Conservation (phyloP, 2,888 invertebrate genomes). For the Drosophila melanosoma region DNA sequence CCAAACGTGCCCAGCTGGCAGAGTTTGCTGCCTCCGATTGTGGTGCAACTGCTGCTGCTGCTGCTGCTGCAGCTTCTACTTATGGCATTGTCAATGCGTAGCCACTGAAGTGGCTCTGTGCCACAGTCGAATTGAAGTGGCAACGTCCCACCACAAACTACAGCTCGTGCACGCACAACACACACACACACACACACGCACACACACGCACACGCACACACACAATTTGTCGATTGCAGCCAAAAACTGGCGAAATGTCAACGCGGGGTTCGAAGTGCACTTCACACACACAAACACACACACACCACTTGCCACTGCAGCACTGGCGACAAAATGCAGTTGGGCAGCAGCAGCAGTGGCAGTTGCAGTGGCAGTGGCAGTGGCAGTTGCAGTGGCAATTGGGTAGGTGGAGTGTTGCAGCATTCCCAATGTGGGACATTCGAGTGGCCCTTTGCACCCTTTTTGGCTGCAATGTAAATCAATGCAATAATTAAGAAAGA, state of each 20-base stretch:
- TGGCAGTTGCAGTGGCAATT: not conserved
- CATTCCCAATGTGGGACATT: conserved; percentile 44
- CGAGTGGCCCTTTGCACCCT: conserved; percentile 50
- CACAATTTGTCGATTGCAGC: conserved; percentile 51
- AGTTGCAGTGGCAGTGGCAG: not conserved
- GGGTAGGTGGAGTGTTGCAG: not conserved
- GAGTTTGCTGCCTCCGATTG: conserved; percentile 27
- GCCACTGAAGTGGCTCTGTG: conserved; percentile 53
- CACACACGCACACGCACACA: conserved; percentile 23
- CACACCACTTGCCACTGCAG: conserved; percentile 12
- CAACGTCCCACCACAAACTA: conserved; percentile 68
- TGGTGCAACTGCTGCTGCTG: not conserved
- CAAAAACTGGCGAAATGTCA: conserved; percentile 71
- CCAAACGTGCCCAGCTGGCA: conserved; percentile 78
- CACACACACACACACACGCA: conserved; percentile 2
- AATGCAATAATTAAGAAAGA: conserved; percentile 79
- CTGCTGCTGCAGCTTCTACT: conserved; percentile 14
- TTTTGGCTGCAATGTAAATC: conserved; percentile 57
- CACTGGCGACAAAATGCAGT: conserved; percentile 72
- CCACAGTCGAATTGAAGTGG: conserved; percentile 6
- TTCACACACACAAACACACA: conserved; percentile 17
- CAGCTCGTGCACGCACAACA: conserved; percentile 73
- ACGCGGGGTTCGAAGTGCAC: conserved; percentile 45
- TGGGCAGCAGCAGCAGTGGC: conserved; percentile 1
- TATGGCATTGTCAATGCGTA: conserved; percentile 60